phyloP scores from a whole-genome alignment of 2,797 vertebrate species.

The Thalassophryne amazonica region DNA sequence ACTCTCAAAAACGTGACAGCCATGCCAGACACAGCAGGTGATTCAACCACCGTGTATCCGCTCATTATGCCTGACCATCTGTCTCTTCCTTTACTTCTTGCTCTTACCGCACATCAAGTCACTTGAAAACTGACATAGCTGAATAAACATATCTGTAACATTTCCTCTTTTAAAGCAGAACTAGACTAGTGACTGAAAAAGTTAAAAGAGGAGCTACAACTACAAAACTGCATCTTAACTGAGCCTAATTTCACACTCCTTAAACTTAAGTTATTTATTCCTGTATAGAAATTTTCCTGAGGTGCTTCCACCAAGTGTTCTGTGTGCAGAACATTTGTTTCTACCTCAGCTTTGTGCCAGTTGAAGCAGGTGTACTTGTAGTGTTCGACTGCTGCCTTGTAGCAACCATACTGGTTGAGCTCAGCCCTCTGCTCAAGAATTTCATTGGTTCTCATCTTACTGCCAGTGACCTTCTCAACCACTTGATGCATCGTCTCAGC shows the following conservation, averaged over 20 bases:
- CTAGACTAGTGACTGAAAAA: neutral
- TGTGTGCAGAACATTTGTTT: neutral
- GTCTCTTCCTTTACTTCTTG: too few relatives aligned
- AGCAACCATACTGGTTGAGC: conserved; percentile 82
- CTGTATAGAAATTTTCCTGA: too few relatives aligned
- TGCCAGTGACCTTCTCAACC: conserved; percentile 70
- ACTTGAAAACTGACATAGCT: too few relatives aligned
- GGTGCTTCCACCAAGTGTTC: rapidly evolving
- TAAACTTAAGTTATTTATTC: too few relatives aligned
- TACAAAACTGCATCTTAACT: neutral
- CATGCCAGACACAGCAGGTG: too few relatives aligned
- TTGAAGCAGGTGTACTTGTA: conserved; percentile 91
- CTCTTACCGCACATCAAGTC: too few relatives aligned
- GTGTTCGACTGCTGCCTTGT: conserved; percentile 74
- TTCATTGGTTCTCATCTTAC: conserved; percentile 32
- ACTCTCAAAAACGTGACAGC: too few relatives aligned
- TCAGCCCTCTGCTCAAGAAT: conserved; percentile 69
- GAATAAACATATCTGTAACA: neutral
- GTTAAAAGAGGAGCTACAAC: neutral
- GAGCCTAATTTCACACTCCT: too few relatives aligned
- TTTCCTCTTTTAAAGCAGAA: conserved; percentile 16
- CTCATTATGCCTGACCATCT: too few relatives aligned
- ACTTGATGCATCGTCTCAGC: conserved; percentile 78
- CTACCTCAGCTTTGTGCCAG: conserved; percentile 86
- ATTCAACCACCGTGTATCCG: too few relatives aligned